Evolutionary conservation across 2,113 vertebrate genomes (phyloP).

Genomic region (Vulpes ferrilata): DNA sequence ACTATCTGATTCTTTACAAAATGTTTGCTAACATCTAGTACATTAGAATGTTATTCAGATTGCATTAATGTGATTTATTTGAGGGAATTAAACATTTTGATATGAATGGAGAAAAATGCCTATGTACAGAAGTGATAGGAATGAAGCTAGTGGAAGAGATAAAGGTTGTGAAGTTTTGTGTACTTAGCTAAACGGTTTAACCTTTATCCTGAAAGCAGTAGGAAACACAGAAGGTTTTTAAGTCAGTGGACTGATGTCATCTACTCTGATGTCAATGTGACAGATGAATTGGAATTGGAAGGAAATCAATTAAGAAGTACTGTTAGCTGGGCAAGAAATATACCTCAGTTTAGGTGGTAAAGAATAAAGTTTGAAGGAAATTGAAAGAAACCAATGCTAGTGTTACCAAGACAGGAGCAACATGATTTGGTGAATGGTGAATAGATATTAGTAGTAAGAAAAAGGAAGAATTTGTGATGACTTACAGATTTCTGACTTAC

Average conservation of each 20-base stretch:
- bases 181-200: background rate
- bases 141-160: background rate
- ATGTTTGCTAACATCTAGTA: background rate
- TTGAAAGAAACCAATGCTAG: background rate
- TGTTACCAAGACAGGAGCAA: background rate
- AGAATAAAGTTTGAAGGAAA: background rate
- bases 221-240: background rate
- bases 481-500: constrained; percentile 15
- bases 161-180: background rate
- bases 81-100: background rate
- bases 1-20: background rate
- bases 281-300: background rate
- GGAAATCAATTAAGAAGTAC: background rate
- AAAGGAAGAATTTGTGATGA: background rate
- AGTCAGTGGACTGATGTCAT: background rate
- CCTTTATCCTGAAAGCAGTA: constrained; percentile 28
- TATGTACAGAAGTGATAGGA: background rate
- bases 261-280: background rate
- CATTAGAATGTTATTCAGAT: background rate
- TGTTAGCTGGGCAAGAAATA: background rate
- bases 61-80: background rate
- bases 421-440: background rate
- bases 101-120: background rate
- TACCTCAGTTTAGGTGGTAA: background rate
- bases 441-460: background rate